Evolutionary conservation across 2,888 invertebrate species (phyloP), one percentile per base, ranked within the genome.

Genomic region (Bugula neritina): DNA sequence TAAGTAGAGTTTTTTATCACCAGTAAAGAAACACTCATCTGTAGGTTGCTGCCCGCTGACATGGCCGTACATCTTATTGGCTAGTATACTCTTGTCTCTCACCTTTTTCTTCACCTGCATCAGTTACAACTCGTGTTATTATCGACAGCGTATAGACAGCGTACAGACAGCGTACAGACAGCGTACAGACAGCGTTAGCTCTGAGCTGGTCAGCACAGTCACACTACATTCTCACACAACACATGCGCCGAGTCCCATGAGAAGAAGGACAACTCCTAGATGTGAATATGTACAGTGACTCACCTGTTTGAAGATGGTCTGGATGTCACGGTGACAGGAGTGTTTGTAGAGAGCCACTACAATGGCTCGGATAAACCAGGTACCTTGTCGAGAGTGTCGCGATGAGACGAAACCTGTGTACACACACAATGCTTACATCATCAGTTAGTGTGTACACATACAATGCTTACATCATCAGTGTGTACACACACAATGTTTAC

Each of bases 31-130:
- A 31, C 63, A 63, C 31, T 63, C 63, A 63, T 25, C 25, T 25
- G 63, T 63, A 63, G 63, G 63, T 5, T 29, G 27, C n/a, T 63
- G 63, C 10, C 63, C 63, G n/a, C 63, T 34, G 31, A 31, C 31
- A 13, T 31, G 34, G 27, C 34, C 34, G 34, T 34, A 34, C 29
- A 29, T 34, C 27, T n/a, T 27, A n/a, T 63, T 63, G 2, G 34
- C 63, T 63, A 25, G 10, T 3, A 63, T 63, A 34, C 63, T 63
- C 27, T 63, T 63, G n/a, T 29, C 29, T 63, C 63, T 27, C 2
- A 63, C 63, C n/a, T 63, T 63, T 31, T 63, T 63, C 63, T 25
- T 63, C 29, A 63, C 63, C 63, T 63, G 31, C 3, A 43, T 43
- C 43, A 43, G n/a, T n/a, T n/a, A n/a, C n/a, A n/a, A n/a, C n/a